Conservation (phyloP, 2,888 invertebrate genomes). For the Epiblema foenella region DNA sequence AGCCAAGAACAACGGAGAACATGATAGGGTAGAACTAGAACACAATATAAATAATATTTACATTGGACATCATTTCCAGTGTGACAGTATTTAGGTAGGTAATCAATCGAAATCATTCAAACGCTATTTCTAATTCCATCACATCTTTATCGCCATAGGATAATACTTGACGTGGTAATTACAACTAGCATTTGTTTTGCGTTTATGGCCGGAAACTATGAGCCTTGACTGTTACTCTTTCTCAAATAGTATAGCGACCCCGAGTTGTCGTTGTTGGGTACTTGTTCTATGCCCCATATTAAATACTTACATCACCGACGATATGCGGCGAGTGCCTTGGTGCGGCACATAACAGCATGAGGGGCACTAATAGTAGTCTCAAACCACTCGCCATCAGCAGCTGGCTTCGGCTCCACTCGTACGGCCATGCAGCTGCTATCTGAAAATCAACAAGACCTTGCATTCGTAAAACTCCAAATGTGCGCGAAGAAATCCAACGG, state of each 20-base stretch:
- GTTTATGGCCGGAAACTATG: no score
- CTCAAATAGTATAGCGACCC: no score
- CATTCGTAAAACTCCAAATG: background rate
- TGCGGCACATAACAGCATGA: conserved; percentile 92
- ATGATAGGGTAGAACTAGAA: conserved; percentile 79
- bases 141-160: no score
- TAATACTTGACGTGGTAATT: no score
- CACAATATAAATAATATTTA: background rate
- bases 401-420: conserved; percentile 93
- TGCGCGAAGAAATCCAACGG: background rate
- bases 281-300: no score
- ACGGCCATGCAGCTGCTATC: conserved; percentile 91
- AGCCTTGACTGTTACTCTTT: no score
- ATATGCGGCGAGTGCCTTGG: conserved; percentile 91
- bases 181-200: no score
- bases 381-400: conserved; percentile 90
- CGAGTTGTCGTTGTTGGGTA: no score
- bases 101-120: no score
- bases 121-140: no score
- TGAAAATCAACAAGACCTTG: conserved; percentile 56
- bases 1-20: conserved; percentile 87
- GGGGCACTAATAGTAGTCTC: conserved; percentile 90
- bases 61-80: no score
- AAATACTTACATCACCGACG: conserved; percentile 75
- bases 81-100: no score